These are phyloP conservation scores for Danio albolineatus DNA, from an alignment of 2,797 vertebrate genomes.

Conservation along the genomic window DNA sequence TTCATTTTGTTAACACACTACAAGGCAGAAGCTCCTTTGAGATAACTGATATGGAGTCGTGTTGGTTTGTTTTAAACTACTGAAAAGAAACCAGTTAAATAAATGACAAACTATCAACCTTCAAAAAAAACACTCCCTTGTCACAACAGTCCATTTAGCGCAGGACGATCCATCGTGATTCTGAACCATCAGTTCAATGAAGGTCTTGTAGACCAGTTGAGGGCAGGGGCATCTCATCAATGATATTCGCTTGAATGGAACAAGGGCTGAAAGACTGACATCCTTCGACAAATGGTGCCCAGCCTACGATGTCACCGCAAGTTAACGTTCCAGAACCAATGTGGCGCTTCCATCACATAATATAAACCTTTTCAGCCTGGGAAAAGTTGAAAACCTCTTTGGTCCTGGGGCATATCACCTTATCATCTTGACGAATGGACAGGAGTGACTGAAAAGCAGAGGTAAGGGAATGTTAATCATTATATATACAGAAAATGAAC, in stretches of 20 bases:
- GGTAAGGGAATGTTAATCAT: background rate
- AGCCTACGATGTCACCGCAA: conserved; percentile 56
- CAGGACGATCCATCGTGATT: conserved; percentile 35
- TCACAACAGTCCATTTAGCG: conserved; percentile 26
- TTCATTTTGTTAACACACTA: conserved; percentile 75
- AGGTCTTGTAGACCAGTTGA: conserved; percentile 43
- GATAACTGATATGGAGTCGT: conserved; percentile 71
- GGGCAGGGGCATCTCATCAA: conserved; percentile 70
- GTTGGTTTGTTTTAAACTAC: conserved; percentile 72
- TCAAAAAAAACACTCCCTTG: conserved; percentile 65
- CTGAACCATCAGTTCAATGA: conserved; percentile 26
- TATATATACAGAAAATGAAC: background rate
- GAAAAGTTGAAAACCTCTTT: conserved; percentile 99
- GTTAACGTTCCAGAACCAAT: conserved; percentile 30
- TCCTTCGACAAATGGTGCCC: conserved; percentile 49
- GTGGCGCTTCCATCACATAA: conserved; percentile 86
- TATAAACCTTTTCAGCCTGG: conserved; percentile 99
- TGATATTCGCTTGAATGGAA: conserved; percentile 74
- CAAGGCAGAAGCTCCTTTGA: conserved; percentile 79
- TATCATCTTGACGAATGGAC: conserved; percentile 99
- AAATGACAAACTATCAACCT: conserved; percentile 72
- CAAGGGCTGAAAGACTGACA: conserved; percentile 50
- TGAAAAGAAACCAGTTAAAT: conserved; percentile 66
- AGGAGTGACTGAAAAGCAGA: conserved; percentile 87
- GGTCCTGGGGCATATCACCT: conserved; percentile 98